These are phyloP conservation scores for Siniperca knerii DNA, from an alignment of 2,113 vertebrate genomes.

Conservation along the genomic window DNA sequence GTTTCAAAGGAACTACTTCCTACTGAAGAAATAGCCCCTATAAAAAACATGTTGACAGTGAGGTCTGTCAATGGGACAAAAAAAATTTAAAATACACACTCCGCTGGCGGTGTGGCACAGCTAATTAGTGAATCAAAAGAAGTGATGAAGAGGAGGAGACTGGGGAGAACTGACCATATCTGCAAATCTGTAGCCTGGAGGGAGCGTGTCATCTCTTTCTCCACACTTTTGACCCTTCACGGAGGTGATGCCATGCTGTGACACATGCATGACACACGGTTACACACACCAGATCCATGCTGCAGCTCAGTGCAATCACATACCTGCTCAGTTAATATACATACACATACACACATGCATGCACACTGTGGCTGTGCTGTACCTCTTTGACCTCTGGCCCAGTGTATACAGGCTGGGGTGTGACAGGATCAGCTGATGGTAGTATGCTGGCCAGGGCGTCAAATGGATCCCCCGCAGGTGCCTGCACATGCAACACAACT, in stretches of 20 bases:
- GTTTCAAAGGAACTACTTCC: not conserved
- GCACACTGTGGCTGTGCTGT: constrained; percentile 9
- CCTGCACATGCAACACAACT: constrained; percentile 74
- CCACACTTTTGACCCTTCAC: constrained; percentile 66
- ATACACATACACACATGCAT: not conserved
- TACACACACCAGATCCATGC: constrained; percentile 55
- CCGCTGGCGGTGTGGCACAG: not conserved
- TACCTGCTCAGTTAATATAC: not conserved
- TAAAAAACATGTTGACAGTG: not conserved
- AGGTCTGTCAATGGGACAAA: not conserved
- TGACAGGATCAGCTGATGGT: constrained; percentile 59
- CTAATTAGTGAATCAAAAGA: not conserved
- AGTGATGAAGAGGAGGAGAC: not conserved
- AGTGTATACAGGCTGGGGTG: constrained; percentile 65
- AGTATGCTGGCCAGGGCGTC: constrained; percentile 79
- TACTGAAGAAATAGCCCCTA: not conserved
- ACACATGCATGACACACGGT: constrained; percentile 65
- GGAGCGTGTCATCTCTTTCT: constrained; percentile 79
- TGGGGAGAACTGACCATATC: constrained; percentile 79
- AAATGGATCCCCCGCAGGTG: constrained; percentile 72
- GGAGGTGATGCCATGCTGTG: constrained; percentile 63
- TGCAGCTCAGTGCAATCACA: not conserved
- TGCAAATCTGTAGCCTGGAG: constrained; percentile 79
- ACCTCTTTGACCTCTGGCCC: constrained; percentile 84
- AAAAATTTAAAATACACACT: not conserved